A percentile compares a stretch with the other conserved stretches of the same genome.
These are phyloP conservation scores for Dinoponera quadriceps DNA, from an alignment of 1,140 invertebrate species.

Conservation along the genomic window DNA sequence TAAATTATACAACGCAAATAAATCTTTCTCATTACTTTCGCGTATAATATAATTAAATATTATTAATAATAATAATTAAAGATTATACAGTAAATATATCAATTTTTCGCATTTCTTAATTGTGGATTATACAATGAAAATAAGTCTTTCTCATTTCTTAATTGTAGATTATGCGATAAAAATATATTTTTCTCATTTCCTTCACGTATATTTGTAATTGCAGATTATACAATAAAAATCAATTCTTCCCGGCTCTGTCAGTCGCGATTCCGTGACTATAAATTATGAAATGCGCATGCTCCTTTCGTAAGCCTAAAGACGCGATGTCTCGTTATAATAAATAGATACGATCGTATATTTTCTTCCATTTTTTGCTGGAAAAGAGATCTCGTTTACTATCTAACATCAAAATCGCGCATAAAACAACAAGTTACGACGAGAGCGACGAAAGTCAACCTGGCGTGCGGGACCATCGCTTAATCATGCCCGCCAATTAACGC, in stretches of 20 bases:
- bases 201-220: not conserved
- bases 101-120: no score
- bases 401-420: slow-evolving; percentile 30
- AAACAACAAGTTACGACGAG: not conserved
- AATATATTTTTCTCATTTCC: not conserved
- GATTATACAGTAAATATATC: no score
- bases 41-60: no score
- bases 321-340: no score
- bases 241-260: no score
- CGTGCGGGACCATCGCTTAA: slow-evolving; percentile 63
- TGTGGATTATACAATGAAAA: no score
- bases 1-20: not conserved
- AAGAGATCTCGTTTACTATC: slow-evolving; percentile 23
- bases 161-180: not conserved
- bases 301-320: no score
- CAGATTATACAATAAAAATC: no score
- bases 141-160: not conserved
- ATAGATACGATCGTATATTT: not conserved
- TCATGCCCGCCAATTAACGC: slow-evolving; percentile 75
- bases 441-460: slow-evolving; percentile 56
- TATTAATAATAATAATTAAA: no score
- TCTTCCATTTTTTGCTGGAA: not conserved
- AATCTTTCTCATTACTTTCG: not conserved
- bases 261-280: no score
- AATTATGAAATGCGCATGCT: no score